Evolutionary conservation across 2,888 invertebrate genomes (phyloP), one percentile per base, ranked within the genome.

Genomic region (Lasioglossum morio): DNA sequence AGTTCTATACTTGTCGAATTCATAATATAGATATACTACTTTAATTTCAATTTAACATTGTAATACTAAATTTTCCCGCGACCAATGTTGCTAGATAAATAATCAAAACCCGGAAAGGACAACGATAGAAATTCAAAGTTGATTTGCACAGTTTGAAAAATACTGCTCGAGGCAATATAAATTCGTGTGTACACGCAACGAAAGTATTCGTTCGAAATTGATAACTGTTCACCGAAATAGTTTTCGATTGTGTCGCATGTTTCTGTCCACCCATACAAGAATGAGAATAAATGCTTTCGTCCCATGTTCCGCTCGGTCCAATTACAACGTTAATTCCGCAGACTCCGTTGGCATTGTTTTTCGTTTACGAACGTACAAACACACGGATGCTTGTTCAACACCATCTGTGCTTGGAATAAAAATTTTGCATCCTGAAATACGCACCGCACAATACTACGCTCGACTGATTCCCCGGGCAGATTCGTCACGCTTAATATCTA

Each of bases 341-440:
- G 48, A 40, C 72, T 27, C 19, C 81, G 37, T 53, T 43, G 57
- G 72, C 27, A 30, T n/a, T 60, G 43, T 79, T 79, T 79, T 63
- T 79, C 57, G 73, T 72, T 79, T 72, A 34, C 46, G 63, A n/a
- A 53, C 60, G n/a, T 43, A 37, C 37, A 48, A 69, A 53, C 48
- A 63, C 48, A 48, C 69, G 27, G 10, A 4, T 37, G 30, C 57
- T 72, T 70, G 57, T 72, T n/a, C 69, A 57, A 70, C 70, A 19
- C 19, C n/a, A 48, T 53, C 48, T 14, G 69, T 2, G 48, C 48
- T 40, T 23, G 40, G 66, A 78, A 48, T 57, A 78, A 78, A 78
- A 70, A 72, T 78, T 70, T 40, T 12, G 37, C 53, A n/a, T 27
- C 19, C 37, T 19, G 23, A 37, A 78, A 48, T 16, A 77, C 77